phyloP scores from a whole-genome alignment of 2,113 vertebrate species.

The Origma solitaria region DNA sequence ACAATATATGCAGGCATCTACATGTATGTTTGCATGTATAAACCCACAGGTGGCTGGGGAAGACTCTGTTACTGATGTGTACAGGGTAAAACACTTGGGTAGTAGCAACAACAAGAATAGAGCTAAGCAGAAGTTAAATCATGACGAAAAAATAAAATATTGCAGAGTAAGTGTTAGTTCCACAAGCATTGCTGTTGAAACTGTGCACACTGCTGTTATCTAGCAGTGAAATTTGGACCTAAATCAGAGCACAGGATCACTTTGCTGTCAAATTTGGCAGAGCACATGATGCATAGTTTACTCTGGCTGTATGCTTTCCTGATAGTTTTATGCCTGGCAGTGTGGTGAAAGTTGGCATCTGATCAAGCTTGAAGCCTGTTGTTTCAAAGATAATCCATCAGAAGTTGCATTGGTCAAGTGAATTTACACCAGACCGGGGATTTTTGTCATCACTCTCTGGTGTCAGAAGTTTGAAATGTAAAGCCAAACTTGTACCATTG shows the following conservation, averaged over 20 bases:
- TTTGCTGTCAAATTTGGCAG: conserved; percentile 1
- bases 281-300: not conserved
- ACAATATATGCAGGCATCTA: rapidly evolving
- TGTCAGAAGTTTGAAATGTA: not conserved
- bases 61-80: not conserved
- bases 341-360: not conserved
- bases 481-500: not conserved
- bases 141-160: not conserved
- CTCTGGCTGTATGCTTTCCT: not conserved
- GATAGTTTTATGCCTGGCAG: not conserved
- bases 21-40: not conserved
- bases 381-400: not conserved
- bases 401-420: not conserved
- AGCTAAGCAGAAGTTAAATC: not conserved
- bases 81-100: not conserved
- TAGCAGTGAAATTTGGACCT: not conserved
- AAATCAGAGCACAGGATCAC: not conserved
- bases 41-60: rapidly evolving
- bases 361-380: not conserved
- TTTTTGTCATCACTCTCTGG: not conserved
- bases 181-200: not conserved
- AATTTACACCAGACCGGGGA: not conserved
- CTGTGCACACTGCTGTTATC: not conserved
- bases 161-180: not conserved
- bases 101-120: not conserved